Base-by-base conservation (phyloP, 2,888 invertebrate species). In the Tachina lurida region DNA sequence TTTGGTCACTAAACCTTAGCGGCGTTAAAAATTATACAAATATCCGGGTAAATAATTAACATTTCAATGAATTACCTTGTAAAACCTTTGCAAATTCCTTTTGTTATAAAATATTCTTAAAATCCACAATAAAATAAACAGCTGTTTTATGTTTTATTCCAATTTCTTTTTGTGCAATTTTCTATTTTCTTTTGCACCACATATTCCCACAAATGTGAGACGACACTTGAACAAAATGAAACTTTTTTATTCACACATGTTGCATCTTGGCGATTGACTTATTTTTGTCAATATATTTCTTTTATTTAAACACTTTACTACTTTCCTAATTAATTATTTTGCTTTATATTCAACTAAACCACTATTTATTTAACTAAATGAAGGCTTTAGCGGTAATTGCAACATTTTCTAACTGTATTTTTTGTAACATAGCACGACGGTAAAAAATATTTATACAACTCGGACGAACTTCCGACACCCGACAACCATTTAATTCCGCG, bases 171-270 rank as follows among this genome's bases (percentile, higher is more conserved):
- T 73, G 22, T 68, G 3, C 63, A 70, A 71, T 75, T 84, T 71
- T 75, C 15, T 41, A 83, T 77, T 83, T 73, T 78, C 83, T 80
- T 80, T 71, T 80, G 19, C 13, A 52, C 10, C 52, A 71, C 41
- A 22, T 70, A 60, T 71, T 70, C 68, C 76, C 49, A 39, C 19
- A 60, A 62, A 52, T 65, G n/a, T 15, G 56, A 70, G 41, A 60
- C 52, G 41, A 68, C 19, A 75, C 43, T 70, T 43, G n/a, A 67
- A 77, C 31, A 31, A 31, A 31, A 31, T 31, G 7, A 70, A 79
- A 63, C 39, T 63, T 68, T 75, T 68, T 70, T 56, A 62, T 77
- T 85, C 81, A 85, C 84, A 84, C 84, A 85, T 85, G 84, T 85
- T 85, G 84, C 84, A 81, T 84, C 73, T 68, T 22, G 13, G 15